Conservation (phyloP, 2,888 invertebrate species). For the Andrena flavipes region DNA sequence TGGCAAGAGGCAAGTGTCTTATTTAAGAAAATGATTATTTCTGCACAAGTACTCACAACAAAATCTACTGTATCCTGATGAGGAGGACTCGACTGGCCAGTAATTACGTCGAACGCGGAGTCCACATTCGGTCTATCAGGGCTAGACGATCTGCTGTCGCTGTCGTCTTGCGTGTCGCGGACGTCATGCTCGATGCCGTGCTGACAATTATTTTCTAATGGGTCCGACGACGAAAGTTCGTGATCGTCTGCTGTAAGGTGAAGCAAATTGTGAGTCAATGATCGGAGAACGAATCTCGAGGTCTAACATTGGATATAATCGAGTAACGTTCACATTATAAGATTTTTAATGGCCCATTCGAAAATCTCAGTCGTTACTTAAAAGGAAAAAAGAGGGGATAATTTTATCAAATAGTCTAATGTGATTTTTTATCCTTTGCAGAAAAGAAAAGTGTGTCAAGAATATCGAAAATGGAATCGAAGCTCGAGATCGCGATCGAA, state of each 20-base stretch:
- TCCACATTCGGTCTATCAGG: slow-evolving; percentile 59
- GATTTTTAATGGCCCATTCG: too few relatives aligned
- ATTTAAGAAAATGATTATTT: background rate
- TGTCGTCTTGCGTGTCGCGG: slow-evolving; percentile 40
- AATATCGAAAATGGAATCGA: background rate
- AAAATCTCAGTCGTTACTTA: too few relatives aligned
- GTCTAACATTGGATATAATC: too few relatives aligned
- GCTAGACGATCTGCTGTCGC: slow-evolving; percentile 61
- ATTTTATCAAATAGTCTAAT: too few relatives aligned
- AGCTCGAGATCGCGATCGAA: slow-evolving; percentile 12
- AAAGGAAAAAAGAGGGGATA: too few relatives aligned
- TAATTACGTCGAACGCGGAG: slow-evolving; percentile 77
- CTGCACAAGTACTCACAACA: slow-evolving; percentile 53
- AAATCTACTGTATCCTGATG: slow-evolving; percentile 72
- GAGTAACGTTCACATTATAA: too few relatives aligned
- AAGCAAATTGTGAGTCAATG: background rate
- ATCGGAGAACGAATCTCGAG: background rate
- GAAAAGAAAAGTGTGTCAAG: background rate
- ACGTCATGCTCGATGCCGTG: slow-evolving; percentile 28
- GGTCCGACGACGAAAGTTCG: slow-evolving; percentile 59
- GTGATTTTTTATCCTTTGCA: background rate
- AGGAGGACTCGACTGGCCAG: slow-evolving; percentile 66
- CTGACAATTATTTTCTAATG: slow-evolving; percentile 40
- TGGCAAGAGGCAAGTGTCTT: background rate
- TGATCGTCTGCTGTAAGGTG: slow-evolving; percentile 31